Base-by-base conservation (phyloP, 2,888 invertebrate species). In the Chrysodeixis includens region DNA sequence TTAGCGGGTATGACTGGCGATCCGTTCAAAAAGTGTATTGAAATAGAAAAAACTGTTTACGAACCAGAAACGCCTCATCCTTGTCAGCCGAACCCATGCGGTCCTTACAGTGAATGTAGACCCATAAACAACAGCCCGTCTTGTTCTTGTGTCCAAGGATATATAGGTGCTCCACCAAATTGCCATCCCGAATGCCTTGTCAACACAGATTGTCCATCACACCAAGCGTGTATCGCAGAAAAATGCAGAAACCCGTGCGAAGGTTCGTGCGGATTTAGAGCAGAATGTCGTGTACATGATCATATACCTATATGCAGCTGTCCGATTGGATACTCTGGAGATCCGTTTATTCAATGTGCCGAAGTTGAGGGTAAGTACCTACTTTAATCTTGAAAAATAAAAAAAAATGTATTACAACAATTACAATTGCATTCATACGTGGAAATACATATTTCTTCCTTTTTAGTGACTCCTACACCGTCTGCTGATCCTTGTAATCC, bases 291-390 rank as follows among this genome's bases (percentile, higher is more conserved):
- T 78, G 98, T 98, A 10, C 97, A 97, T 69, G 97, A 97, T 86
- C 98, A 98, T 86, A 97, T 97, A 88, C 97, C 98, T 0, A 96
- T 98, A 70, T 98, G 98, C 86, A 97, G 97, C 76, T 98, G 98
- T 83, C 96, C 97, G 1, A 85, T 93, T 40, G 96, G 96, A 30
- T 96, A 96, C 88, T 97, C 97, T 1, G 98, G 98, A 12, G 97
- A 98, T 96, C 97, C 98, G 74, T 98, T 98, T 83, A 96, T 96
- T 46, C 96, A 97, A 87, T 98, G 98, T 85, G 96, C 96, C 69
- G 96, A 96, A 84, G 85, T 91, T 18, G 87, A 91, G 67, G 86
- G 95, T 95, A 87, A 32, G 66, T 67, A 71, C n/a, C n/a, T n/a
- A n/a, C 64, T 20, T 54, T 9, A 6, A 3, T 1, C 20, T 40